These are phyloP conservation scores for Lochmaea crataegi DNA, from an alignment of 2,888 invertebrate species.

Conservation along the genomic window DNA sequence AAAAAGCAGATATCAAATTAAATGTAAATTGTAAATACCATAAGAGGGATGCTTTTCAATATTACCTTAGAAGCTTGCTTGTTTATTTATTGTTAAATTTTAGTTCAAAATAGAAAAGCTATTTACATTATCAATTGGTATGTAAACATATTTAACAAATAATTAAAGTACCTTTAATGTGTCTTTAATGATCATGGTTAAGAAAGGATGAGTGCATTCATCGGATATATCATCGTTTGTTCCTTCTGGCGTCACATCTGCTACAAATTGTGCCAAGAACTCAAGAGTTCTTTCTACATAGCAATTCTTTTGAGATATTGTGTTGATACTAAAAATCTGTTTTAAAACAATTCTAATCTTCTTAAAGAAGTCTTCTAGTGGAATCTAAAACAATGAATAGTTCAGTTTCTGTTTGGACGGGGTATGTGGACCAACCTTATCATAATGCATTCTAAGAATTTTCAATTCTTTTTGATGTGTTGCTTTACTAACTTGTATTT, in stretches of 20 bases:
- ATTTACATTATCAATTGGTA: background rate
- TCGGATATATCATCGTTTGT: conserved; percentile 31
- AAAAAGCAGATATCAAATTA: too few species aligned
- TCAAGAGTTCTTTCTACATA: conserved; percentile 46
- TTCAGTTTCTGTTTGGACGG: background rate
- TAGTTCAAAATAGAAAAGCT: too few species aligned
- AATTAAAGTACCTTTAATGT: conserved; percentile 41
- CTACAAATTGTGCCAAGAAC: conserved; percentile 50
- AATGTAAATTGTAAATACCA: too few species aligned
- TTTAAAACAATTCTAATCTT: conserved; percentile 40
- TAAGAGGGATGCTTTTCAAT: too few species aligned
- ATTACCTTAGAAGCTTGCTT: too few species aligned
- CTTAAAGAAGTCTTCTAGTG: conserved; percentile 42
- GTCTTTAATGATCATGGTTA: conserved; percentile 43
- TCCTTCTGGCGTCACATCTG: conserved; percentile 41
- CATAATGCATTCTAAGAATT: conserved; percentile 45
- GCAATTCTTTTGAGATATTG: conserved; percentile 35
- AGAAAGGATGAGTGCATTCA: conserved; percentile 40
- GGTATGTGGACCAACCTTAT: conserved; percentile 41
- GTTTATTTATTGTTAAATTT: too few species aligned
- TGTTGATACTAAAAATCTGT: conserved; percentile 40
- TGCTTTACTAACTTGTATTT: conserved; percentile 45
- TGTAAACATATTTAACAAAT: background rate
- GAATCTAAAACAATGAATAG: conserved; percentile 37
- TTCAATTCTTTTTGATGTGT: conserved; percentile 50